Conservation (phyloP, 2,888 invertebrate genomes). For the Eulithis prunata region DNA sequence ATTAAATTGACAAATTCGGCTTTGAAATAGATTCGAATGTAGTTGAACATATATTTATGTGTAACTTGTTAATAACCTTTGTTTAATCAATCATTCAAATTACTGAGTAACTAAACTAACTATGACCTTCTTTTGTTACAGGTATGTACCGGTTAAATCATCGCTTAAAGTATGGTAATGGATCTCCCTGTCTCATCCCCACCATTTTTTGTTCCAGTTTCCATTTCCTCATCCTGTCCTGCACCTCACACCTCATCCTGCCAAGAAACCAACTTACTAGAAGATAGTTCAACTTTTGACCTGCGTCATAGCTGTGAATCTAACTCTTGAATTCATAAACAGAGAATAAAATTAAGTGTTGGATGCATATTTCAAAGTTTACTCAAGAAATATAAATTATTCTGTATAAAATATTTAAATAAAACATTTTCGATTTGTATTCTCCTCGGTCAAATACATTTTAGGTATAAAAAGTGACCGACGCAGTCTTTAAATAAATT, state of each 20-base stretch:
- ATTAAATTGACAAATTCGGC: neutral
- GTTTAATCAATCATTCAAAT: neutral
- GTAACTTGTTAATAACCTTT: conserved; percentile 3
- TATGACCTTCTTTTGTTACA: conserved; percentile 14
- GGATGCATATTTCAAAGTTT: too few species aligned
- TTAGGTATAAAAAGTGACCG: too few species aligned
- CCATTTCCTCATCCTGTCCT: conserved; percentile 3
- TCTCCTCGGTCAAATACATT: too few species aligned
- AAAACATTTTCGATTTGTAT: too few species aligned
- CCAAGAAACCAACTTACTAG: conserved; percentile 5
- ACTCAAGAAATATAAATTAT: too few species aligned
- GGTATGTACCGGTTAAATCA: conserved; percentile 5
- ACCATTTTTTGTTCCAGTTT: conserved; percentile 16
- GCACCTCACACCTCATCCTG: conserved; percentile 6
- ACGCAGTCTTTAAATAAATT: too few species aligned
- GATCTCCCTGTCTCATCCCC: neutral
- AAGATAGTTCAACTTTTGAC: neutral
- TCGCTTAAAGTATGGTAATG: neutral
- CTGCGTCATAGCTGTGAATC: too few species aligned
- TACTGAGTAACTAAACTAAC: conserved; percentile 2
- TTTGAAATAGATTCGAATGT: conserved; percentile 10
- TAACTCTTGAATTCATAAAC: too few species aligned
- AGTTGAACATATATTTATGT: conserved; percentile 4
- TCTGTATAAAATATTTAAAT: too few species aligned
- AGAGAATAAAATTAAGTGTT: too few species aligned